Conservation (phyloP, 2,888 invertebrate species). For the Colostygia pectinataria region DNA sequence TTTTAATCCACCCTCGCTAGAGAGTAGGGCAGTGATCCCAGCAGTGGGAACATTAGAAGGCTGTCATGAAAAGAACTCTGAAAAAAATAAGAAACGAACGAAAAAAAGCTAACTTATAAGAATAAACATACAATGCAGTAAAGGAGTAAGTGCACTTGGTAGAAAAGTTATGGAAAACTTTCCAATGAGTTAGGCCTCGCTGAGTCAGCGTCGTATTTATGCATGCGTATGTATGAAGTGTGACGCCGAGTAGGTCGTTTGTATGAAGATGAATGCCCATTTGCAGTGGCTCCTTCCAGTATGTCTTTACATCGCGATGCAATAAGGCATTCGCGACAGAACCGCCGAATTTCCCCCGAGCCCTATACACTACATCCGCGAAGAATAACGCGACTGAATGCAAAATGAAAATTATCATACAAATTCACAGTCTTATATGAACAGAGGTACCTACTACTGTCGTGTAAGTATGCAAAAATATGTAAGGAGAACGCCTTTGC, state of each 20-base stretch:
- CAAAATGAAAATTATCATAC: conserved; percentile 83
- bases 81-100: too few relatives aligned
- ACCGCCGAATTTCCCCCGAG: conserved; percentile 76
- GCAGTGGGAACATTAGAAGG: too few relatives aligned
- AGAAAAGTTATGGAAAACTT: neutral
- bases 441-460: conserved; percentile 68
- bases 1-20: too few relatives aligned
- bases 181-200: neutral
- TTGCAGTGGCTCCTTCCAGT: conserved; percentile 29
- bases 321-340: conserved; percentile 60
- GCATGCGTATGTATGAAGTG: neutral
- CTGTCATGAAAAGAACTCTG: too few relatives aligned
- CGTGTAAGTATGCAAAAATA: conserved; percentile 78
- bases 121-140: too few relatives aligned
- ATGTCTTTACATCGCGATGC: conserved; percentile 37
- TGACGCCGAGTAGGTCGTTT: conserved; percentile 4
- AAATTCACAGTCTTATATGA: conserved; percentile 78
- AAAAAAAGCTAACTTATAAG: too few relatives aligned
- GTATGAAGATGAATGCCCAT: conserved; percentile 16
- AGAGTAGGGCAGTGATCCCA: too few relatives aligned
- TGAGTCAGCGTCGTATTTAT: neutral
- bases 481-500: conserved; percentile 64
- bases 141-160: neutral
- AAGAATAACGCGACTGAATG: conserved; percentile 76
- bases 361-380: conserved; percentile 73